phyloP scores from a whole-genome alignment of 2,797 vertebrate genomes.

The Clamator glandarius region DNA sequence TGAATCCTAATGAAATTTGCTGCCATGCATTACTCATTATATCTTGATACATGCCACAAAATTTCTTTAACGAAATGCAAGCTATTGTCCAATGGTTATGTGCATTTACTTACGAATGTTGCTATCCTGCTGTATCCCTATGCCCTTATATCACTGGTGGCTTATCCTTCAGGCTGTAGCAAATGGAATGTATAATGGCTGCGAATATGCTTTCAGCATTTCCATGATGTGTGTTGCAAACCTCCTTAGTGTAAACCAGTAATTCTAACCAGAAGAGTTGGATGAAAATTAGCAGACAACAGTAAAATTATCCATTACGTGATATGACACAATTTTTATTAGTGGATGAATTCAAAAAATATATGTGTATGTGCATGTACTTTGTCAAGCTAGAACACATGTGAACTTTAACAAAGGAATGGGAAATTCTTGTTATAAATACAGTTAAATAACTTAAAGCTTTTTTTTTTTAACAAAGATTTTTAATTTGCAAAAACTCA shows the following conservation, averaged over 20 bases:
- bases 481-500: background rate
- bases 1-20: background rate
- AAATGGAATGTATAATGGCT: background rate
- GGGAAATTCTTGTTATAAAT: background rate
- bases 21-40: background rate
- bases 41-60: background rate
- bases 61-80: background rate
- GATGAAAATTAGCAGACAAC: background rate
- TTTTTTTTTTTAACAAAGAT: background rate
- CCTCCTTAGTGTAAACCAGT: background rate
- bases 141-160: background rate
- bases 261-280: background rate
- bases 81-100: background rate
- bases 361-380: too few species aligned
- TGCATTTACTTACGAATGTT: background rate
- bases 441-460: rapidly evolving
- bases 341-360: background rate
- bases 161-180: background rate
- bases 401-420: background rate
- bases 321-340: background rate
- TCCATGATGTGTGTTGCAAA: background rate
- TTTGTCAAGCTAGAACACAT: background rate
- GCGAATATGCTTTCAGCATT: background rate
- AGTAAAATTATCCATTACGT: background rate
- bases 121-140: background rate